Conservation (phyloP, 2,888 invertebrate species). For the Drosophila quasianomalipes region DNA sequence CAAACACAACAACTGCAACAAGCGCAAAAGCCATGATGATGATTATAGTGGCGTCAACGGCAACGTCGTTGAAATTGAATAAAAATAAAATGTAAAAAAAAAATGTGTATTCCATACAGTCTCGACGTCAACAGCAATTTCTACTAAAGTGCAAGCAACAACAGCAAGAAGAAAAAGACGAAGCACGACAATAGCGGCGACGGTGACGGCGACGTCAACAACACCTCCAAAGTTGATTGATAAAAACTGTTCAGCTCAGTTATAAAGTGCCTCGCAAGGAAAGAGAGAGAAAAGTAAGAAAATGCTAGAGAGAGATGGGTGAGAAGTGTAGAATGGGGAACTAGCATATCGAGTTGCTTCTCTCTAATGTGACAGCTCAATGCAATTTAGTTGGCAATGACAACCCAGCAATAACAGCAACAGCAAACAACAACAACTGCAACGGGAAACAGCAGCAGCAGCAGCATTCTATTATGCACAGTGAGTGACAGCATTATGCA, state of each 20-base stretch:
- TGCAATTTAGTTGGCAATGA: conserved; percentile 81
- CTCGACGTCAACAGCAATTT: conserved; percentile 77
- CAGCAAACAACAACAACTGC: conserved; percentile 30
- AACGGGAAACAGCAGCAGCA: conserved; percentile 47
- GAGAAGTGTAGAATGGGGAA: neutral
- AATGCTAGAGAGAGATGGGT: neutral
- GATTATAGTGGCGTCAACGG: conserved; percentile 34
- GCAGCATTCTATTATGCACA: conserved; percentile 61
- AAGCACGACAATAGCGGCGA: conserved; percentile 45
- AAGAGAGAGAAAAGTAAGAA: conserved; percentile 31
- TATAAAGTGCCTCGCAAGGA: conserved; percentile 59
- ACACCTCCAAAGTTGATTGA: conserved; percentile 79
- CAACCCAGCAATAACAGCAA: conserved; percentile 54
- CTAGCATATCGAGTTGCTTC: conserved; percentile 76
- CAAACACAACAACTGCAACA: conserved; percentile 21
- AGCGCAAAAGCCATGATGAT: conserved; percentile 3
- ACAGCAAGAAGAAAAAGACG: conserved; percentile 26
- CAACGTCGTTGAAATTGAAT: conserved; percentile 74
- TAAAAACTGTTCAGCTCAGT: conserved; percentile 70
- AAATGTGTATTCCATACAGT: conserved; percentile 54
- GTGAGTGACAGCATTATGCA: conserved; percentile 28
- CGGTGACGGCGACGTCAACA: conserved; percentile 46
- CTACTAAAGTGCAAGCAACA: conserved; percentile 78
- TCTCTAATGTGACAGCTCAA: conserved; percentile 82
- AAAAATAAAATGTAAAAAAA: conserved; percentile 51